A percentile compares a stretch with the other conserved stretches of the same genome.
These are phyloP conservation scores for Callospermophilus lateralis DNA, from an alignment of 2,113 vertebrate species.

Conservation along the genomic window DNA sequence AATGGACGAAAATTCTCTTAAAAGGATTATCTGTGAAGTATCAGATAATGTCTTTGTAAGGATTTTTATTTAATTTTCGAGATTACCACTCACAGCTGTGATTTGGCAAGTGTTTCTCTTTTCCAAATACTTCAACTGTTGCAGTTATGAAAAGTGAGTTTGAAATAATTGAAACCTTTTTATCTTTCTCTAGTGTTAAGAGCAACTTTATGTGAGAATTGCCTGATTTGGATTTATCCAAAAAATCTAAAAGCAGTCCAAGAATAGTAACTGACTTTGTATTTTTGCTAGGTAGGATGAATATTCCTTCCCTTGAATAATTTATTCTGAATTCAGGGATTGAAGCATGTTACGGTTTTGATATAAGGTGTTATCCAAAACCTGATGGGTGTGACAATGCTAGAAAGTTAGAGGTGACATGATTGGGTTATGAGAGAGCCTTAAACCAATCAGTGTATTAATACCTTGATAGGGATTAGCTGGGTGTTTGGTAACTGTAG, in stretches of 20 bases:
- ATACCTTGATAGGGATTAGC: no score
- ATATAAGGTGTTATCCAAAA: no score
- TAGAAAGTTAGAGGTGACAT: no score
- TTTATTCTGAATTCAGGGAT: neutral
- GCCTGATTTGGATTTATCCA: neutral
- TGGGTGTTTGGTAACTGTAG: no score
- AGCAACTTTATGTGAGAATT: neutral
- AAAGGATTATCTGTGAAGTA: slow-evolving; percentile 21
- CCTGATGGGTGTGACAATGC: no score
- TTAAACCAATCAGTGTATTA: no score
- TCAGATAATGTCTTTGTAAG: neutral
- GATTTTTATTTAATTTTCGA: slow-evolving; percentile 44
- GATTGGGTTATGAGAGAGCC: no score
- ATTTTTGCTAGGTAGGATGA: neutral
- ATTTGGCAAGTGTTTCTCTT: neutral
- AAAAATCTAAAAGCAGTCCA: neutral
- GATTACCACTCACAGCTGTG: neutral
- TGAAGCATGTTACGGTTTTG: neutral
- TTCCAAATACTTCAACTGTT: neutral
- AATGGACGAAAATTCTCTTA: slow-evolving; percentile 7
- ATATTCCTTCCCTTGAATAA: neutral
- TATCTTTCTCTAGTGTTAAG: slow-evolving; percentile 22
- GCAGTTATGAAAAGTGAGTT: neutral
- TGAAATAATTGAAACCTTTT: neutral
- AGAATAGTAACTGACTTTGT: neutral